These are phyloP conservation scores for Hyles euphorbiae DNA, from an alignment of 1,140 invertebrate genomes.

Conservation along the genomic window DNA sequence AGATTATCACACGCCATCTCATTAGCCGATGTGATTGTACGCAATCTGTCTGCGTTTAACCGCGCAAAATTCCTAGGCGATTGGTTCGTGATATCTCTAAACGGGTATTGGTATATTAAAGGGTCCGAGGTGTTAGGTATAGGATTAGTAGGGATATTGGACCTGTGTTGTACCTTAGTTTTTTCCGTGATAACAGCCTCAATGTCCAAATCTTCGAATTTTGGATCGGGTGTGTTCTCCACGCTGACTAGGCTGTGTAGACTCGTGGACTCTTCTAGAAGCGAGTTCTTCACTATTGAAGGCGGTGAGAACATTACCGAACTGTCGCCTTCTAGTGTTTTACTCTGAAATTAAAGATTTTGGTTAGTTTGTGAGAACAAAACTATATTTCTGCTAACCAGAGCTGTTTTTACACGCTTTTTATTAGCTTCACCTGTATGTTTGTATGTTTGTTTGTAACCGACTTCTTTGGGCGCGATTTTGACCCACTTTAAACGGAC, in stretches of 20 bases:
- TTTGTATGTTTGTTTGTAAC: no score
- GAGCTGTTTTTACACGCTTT: no score
- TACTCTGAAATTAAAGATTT: slow-evolving; percentile 80
- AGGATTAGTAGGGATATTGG: slow-evolving; percentile 63
- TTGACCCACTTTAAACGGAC: no score
- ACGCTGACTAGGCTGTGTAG: slow-evolving; percentile 64
- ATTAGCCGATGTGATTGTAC: slow-evolving; percentile 53
- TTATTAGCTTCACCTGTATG: no score
- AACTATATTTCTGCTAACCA: no score
- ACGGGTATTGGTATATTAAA: slow-evolving; percentile 14
- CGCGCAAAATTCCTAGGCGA: slow-evolving; percentile 60
- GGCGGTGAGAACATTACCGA: slow-evolving; percentile 91
- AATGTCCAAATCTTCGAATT: slow-evolving; percentile 57
- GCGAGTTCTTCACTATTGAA: slow-evolving; percentile 82
- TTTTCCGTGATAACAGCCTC: slow-evolving; percentile 56
- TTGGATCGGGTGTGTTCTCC: slow-evolving; percentile 63
- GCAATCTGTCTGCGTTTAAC: slow-evolving; percentile 65
- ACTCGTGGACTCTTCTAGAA: slow-evolving; percentile 73
- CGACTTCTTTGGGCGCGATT: no score
- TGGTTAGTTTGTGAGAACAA: not conserved
- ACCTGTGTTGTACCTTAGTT: slow-evolving; percentile 75
- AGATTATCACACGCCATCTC: slow-evolving; percentile 46
- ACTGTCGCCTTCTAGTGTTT: slow-evolving; percentile 86
- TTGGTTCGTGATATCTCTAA: slow-evolving; percentile 62
- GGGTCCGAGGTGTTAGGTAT: slow-evolving; percentile 24